A percentile compares a stretch with the other conserved stretches of the same genome.
Evolutionary conservation across 2,888 invertebrate genomes (phyloP).

Genomic region (Trimorus sp.): DNA sequence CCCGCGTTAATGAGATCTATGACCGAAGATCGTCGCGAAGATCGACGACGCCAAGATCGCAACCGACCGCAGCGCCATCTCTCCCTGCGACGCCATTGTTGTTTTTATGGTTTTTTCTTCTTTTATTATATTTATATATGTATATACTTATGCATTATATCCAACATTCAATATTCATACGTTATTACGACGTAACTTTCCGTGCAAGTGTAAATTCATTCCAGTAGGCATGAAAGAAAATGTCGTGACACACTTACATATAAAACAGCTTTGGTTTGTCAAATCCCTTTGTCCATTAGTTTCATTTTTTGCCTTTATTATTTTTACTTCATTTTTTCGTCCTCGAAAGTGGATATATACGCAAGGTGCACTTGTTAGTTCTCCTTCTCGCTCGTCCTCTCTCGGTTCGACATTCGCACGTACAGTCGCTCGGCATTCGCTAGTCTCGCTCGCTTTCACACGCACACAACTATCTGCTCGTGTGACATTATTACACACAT

Average conservation of each 20-base stretch:
- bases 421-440: slow-evolving; percentile 38
- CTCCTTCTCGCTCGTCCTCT: slow-evolving; percentile 20
- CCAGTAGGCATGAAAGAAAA: slow-evolving; percentile 71
- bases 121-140: slow-evolving; percentile 61
- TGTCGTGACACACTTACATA: slow-evolving; percentile 72
- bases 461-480: slow-evolving; percentile 26
- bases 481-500: slow-evolving; percentile 61
- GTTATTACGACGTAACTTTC: slow-evolving; percentile 71
- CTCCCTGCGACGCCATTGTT: slow-evolving; percentile 44
- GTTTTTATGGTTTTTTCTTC: slow-evolving; percentile 23
- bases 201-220: slow-evolving; percentile 72
- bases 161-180: slow-evolving; percentile 77
- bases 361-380: slow-evolving; percentile 69
- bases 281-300: slow-evolving; percentile 72
- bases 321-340: slow-evolving; percentile 25
- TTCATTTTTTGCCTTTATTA: slow-evolving; percentile 12
- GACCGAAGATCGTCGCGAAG: slow-evolving; percentile 62
- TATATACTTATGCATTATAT: slow-evolving; percentile 73
- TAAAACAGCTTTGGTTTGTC: slow-evolving; percentile 73
- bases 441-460: slow-evolving; percentile 10
- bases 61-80: slow-evolving; percentile 24
- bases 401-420: slow-evolving; percentile 36
- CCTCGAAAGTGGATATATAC: slow-evolving; percentile 59
- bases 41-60: slow-evolving; percentile 45
- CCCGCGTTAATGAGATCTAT: slow-evolving; percentile 73